A percentile compares a stretch with the other conserved stretches of the same genome.
Conservation (phyloP, 2,113 vertebrate genomes). For the Tachuris rubrigastra region DNA sequence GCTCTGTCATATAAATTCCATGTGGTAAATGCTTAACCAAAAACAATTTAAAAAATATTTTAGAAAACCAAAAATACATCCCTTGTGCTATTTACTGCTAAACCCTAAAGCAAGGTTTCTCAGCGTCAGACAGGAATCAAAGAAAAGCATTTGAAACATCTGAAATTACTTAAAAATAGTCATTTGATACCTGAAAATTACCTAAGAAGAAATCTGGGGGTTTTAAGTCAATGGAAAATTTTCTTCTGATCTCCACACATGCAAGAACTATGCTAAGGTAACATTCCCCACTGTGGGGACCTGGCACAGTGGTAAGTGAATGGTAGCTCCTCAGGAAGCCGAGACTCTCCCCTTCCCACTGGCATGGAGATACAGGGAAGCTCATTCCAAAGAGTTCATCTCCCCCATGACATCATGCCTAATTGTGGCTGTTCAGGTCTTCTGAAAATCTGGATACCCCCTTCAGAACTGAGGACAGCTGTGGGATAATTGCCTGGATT, state of each 20-base stretch:
- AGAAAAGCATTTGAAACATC: not conserved
- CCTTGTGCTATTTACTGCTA: not conserved
- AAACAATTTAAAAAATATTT: not conserved
- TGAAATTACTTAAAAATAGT: not conserved
- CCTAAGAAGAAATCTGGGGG: not conserved
- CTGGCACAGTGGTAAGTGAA: not conserved
- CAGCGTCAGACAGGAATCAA: not conserved
- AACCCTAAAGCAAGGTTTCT: not conserved
- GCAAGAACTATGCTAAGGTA: not conserved
- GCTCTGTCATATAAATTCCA: not conserved
- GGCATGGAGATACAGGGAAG: not conserved
- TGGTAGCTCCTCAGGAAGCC: rapidly evolving
- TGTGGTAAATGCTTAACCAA: not conserved
- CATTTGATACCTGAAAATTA: not conserved
- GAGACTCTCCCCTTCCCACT: not conserved
- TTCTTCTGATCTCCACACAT: not conserved
- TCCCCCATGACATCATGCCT: not conserved
- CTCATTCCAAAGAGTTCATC: not conserved
- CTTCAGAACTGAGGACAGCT: not conserved
- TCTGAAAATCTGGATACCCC: not conserved
- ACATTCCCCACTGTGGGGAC: not conserved
- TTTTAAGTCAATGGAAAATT: not conserved
- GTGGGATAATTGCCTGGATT: not conserved
- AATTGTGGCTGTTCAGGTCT: not conserved
- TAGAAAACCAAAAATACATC: not conserved